Evolutionary conservation across 2,797 vertebrate species (phyloP).

Genomic region (Clamator glandarius): DNA sequence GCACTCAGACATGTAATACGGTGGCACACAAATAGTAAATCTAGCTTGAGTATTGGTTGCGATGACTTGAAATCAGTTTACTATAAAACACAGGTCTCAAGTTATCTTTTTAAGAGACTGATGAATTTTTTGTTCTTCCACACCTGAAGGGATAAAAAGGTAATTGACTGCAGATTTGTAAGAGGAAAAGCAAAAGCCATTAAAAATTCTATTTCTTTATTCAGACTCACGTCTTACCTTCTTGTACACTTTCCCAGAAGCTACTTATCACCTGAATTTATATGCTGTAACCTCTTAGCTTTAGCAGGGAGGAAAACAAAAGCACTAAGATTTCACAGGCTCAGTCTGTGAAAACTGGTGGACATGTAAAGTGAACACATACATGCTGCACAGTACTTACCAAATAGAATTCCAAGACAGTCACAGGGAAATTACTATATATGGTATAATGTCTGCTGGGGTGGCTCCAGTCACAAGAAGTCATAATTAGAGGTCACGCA

Average conservation of each 20-base stretch:
- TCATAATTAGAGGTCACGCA: neutral
- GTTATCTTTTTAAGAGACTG: neutral
- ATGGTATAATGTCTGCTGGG: neutral
- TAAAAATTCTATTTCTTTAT: neutral
- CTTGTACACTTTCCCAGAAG: neutral
- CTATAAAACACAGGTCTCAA: neutral
- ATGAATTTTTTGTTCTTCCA: neutral
- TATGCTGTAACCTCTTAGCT: neutral
- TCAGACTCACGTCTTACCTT: neutral
- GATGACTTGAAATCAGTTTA: neutral
- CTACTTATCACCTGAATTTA: neutral
- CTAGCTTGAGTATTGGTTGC: neutral
- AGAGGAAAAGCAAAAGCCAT: neutral
- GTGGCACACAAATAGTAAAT: neutral
- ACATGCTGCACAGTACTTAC: accelerated
- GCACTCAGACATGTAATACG: neutral
- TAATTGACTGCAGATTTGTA: neutral
- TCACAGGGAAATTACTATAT: neutral
- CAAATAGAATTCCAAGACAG: neutral
- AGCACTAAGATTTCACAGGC: neutral
- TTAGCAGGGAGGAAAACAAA: neutral
- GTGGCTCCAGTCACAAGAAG: neutral
- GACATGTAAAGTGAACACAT: neutral
- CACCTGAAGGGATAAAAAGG: neutral
- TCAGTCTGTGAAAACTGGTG: neutral